Evolutionary conservation across 2,797 vertebrate genomes (phyloP).

Genomic region (Anguilla marmorata): DNA sequence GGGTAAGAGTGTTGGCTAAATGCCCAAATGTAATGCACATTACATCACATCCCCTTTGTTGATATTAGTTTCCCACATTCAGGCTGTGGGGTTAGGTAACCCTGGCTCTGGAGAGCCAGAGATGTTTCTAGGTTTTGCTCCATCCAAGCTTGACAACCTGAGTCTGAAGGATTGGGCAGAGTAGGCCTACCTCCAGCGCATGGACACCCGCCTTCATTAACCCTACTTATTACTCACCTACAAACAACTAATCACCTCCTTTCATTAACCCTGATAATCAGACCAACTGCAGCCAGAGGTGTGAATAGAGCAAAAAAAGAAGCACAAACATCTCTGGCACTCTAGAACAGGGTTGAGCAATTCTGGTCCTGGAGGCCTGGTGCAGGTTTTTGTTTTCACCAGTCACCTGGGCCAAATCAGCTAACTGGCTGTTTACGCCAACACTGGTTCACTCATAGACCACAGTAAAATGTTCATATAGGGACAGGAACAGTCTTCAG

Average conservation of each 20-base stretch:
- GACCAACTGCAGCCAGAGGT: neutral
- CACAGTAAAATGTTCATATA: no score
- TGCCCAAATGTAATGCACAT: neutral
- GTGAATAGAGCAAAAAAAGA: neutral
- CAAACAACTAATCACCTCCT: neutral
- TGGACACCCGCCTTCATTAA: slow-evolving; percentile 1
- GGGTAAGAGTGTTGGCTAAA: no score
- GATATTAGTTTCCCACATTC: neutral
- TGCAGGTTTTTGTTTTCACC: no score
- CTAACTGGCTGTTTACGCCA: no score
- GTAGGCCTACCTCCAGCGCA: neutral
- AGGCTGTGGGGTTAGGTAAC: neutral
- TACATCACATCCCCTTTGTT: neutral
- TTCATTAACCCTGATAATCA: neutral
- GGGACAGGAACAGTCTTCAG: no score
- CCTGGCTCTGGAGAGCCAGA: neutral
- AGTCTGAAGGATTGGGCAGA: neutral
- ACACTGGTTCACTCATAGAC: no score
- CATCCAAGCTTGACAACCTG: neutral
- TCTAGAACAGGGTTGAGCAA: neutral
- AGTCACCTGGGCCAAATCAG: no score
- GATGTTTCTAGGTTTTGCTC: neutral
- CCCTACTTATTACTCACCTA: neutral
- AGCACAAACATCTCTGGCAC: neutral
- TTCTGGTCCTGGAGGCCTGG: no score